Percentiles rank a stretch among this genome's conserved stretches.
These are phyloP conservation scores for Iphiclides podalirius DNA, from an alignment of 2,888 invertebrate species.

Conservation along the genomic window DNA sequence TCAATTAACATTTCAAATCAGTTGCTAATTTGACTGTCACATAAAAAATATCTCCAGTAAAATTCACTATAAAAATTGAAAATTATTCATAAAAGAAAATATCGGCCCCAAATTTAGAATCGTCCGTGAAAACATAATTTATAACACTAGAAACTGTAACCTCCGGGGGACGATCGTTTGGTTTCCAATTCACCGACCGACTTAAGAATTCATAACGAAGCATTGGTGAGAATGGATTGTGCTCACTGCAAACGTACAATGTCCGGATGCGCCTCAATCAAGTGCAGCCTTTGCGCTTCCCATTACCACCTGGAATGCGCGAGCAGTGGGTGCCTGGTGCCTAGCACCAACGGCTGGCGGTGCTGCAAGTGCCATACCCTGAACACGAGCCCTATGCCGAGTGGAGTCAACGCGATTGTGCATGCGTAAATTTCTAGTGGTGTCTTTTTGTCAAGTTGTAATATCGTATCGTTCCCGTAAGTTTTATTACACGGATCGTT, in stretches of 20 bases:
- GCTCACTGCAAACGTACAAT: constrained; percentile 58
- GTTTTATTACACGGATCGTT: not conserved
- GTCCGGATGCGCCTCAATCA: constrained; percentile 61
- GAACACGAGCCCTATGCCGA: constrained; percentile 30
- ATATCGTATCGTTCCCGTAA: not conserved
- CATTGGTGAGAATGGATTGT: constrained; percentile 53
- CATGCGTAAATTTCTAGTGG: constrained; percentile 14
- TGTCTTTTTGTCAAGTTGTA: not conserved
- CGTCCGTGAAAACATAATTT: too few species aligned
- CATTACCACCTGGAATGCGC: constrained; percentile 65
- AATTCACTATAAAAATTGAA: constrained; percentile 41
- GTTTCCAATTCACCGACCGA: too few species aligned
- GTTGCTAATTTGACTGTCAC: constrained; percentile 37
- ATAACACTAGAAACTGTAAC: too few species aligned
- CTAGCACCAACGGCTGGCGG: constrained; percentile 55
- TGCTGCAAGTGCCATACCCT: constrained; percentile 52
- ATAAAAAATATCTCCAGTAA: constrained; percentile 38
- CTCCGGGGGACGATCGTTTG: too few species aligned
- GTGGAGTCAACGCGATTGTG: constrained; percentile 34
- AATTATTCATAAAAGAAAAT: constrained; percentile 33
- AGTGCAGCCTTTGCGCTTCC: constrained; percentile 58
- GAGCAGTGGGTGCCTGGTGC: constrained; percentile 48
- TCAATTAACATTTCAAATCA: constrained; percentile 25
- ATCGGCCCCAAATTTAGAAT: too few species aligned
- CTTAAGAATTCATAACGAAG: not conserved